A percentile compares a stretch with the other conserved stretches of the same genome.
phyloP scores from a whole-genome alignment of 2,797 vertebrate genomes.

The Sebastes goodei region DNA sequence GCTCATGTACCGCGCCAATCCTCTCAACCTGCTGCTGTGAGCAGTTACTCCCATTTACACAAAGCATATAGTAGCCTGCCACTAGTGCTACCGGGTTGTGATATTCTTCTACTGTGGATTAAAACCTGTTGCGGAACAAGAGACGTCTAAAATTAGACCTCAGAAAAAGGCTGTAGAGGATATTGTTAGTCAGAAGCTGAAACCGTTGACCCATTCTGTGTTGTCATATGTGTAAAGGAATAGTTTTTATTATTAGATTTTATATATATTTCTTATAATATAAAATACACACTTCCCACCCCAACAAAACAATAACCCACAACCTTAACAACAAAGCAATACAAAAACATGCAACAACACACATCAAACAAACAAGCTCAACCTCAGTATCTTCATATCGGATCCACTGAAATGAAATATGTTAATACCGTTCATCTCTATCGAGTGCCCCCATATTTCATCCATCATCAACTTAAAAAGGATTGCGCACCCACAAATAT shows the following conservation, averaged over 20 bases:
- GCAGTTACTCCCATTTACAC: not conserved
- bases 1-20: not conserved
- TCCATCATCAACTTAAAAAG: not conserved
- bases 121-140: not conserved
- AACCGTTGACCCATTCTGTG: not conserved
- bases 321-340: not conserved
- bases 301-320: not conserved
- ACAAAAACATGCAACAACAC: not conserved
- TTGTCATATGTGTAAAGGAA: not conserved
- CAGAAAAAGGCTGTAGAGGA: not conserved
- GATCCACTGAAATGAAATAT: not conserved
- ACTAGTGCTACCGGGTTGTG: not conserved
- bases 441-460: not conserved
- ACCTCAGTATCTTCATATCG: not conserved
- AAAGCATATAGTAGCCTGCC: not conserved
- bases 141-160: not conserved
- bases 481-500: not conserved
- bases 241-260: not conserved
- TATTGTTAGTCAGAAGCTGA: not conserved
- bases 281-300: not conserved
- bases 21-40: conserved; percentile 2
- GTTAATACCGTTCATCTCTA: not conserved
- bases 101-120: not conserved
- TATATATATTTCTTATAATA: not conserved
- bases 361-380: not conserved